Base-by-base conservation (phyloP, 2,113 vertebrate genomes). In the Archocentrus centrarchus region DNA sequence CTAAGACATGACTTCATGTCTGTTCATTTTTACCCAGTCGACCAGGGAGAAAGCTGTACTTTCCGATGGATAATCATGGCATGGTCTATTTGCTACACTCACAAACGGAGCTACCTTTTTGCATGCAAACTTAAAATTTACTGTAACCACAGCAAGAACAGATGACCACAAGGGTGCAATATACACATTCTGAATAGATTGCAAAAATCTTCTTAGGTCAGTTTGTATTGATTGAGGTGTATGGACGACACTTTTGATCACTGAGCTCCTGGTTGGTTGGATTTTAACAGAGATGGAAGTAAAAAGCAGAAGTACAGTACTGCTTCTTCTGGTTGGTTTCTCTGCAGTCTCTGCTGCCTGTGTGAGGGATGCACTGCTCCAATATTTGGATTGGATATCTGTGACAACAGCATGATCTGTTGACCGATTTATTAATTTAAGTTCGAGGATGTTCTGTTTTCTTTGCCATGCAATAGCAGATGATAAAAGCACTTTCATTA, bases 1-100 rank as follows among this genome's bases (percentile, higher is more conserved):
- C 37, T 53, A 24, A 82, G 73, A 77, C 63, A 63, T 79, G 68
- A 83, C 87, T 11, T 85, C 79, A 89, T 35, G 53, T 50, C 84
- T 80, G 79, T n/a, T 85, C 27, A 39, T 11, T 63, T 50, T 62
- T 30, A 41, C 58, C 11, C 61, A 7, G 32, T 37, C 4, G 18
- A 50, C 50, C 41, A 24, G 7, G 6, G 17, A 70, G 27, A 32
- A 55, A 61, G 53, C 57, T 11, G 60, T 17, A 27, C 75, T 80
- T 82, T 80, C 60, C 73, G 57, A 3, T 59, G 35, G 15, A 2
- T 30, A 37, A 39, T 53, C 30, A 24, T 7, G 32, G 13, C 55
- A 4, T n/a, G 18, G 61, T 15, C 6, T 15, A 6, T 53, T 39
- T 64, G 53, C 39, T 30, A 24, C 30, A 2, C 11, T 59, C 50